Evolutionary conservation across 2,113 vertebrate genomes (phyloP).

Genomic region (Turdus rufiventris): DNA sequence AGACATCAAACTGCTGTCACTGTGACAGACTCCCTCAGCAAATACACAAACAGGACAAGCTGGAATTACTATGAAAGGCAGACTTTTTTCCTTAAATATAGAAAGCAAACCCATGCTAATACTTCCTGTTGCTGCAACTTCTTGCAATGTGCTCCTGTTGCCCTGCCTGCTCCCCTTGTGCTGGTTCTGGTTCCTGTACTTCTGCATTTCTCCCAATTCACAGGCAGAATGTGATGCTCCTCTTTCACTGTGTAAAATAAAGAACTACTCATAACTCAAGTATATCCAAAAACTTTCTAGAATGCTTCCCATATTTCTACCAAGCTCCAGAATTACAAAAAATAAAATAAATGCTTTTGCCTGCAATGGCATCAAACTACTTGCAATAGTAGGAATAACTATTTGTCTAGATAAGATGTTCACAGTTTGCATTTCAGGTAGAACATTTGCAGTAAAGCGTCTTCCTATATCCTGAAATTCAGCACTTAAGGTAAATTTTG

Average conservation of each 20-base stretch:
- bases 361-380: neutral
- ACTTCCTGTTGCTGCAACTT: neutral
- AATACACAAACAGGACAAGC: neutral
- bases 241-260: neutral
- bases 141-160: neutral
- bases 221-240: neutral
- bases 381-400: neutral
- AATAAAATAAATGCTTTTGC: neutral
- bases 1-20: neutral
- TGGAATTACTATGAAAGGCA: neutral
- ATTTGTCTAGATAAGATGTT: neutral
- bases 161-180: neutral
- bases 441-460: neutral
- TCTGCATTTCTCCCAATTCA: neutral
- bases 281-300: neutral
- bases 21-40: neutral
- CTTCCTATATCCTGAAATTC: neutral
- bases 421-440: neutral
- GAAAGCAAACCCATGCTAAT: neutral
- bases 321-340: neutral
- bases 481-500: neutral
- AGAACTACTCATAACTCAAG: neutral
- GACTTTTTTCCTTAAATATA: neutral
- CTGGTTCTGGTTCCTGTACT: neutral
- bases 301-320: neutral